Percentiles rank a stretch among this genome's conserved stretches.
phyloP scores from a whole-genome alignment of 2,888 invertebrate species.

The Anorthoa munda region DNA sequence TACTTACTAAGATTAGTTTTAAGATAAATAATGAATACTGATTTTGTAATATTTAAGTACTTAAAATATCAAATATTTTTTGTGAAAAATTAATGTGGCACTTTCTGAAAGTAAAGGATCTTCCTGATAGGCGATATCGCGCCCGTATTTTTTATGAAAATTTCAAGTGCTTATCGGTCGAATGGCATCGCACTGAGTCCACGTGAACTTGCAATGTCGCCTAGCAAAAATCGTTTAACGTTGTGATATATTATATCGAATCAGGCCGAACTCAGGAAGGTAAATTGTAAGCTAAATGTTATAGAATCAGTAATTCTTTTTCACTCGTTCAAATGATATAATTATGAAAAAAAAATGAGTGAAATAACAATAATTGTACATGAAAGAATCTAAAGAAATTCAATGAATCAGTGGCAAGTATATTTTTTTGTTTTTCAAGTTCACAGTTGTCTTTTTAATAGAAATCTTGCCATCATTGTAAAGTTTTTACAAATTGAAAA shows the following conservation, averaged over 20 bases:
- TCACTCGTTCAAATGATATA: conserved; percentile 11
- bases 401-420: neutral
- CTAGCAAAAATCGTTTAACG: no score
- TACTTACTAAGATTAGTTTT: conserved; percentile 53
- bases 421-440: neutral
- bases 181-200: no score
- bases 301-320: conserved; percentile 11
- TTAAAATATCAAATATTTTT: neutral
- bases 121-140: no score
- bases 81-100: neutral
- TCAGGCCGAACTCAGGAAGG: no score
- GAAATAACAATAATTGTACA: conserved; percentile 14
- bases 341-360: conserved; percentile 6
- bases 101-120: neutral
- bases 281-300: conserved; percentile 21
- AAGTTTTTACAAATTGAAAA: conserved; percentile 18
- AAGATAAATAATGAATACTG: conserved; percentile 32
- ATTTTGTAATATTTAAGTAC: conserved; percentile 29
- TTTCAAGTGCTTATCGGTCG: no score
- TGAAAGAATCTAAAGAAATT: neutral
- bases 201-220: no score
- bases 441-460: neutral
- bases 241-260: no score
- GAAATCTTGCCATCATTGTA: conserved; percentile 1
- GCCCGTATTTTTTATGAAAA: no score